These are phyloP conservation scores for Dasyurus viverrinus DNA, from an alignment of 2,113 vertebrate genomes.

Conservation along the genomic window DNA sequence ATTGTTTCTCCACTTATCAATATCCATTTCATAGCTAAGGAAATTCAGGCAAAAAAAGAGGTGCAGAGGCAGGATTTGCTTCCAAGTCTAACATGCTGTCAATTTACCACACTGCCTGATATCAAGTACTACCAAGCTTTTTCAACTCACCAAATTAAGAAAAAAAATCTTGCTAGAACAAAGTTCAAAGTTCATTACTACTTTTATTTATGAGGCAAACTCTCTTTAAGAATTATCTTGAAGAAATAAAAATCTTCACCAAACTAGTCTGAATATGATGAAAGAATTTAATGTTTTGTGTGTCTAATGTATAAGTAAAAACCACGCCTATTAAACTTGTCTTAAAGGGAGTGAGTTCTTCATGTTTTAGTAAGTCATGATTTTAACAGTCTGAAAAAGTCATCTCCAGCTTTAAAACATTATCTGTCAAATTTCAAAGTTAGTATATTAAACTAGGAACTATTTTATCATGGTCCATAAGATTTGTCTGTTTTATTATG, in stretches of 20 bases:
- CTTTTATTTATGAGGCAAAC: not conserved
- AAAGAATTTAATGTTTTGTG: not conserved
- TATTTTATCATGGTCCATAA: not conserved
- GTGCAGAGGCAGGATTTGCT: not conserved
- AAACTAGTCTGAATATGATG: not conserved
- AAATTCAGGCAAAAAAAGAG: not conserved
- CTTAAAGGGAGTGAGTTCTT: not conserved
- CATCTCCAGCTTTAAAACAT: not conserved
- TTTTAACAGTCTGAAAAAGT: not conserved
- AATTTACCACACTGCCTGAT: not conserved
- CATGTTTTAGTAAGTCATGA: not conserved
- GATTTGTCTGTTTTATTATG: too few species aligned
- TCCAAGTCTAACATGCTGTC: not conserved
- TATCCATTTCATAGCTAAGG: not conserved
- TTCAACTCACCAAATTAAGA: not conserved
- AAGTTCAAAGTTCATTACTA: not conserved
- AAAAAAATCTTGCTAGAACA: not conserved
- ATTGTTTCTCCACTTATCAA: not conserved
- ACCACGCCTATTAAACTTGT: not conserved
- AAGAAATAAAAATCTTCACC: not conserved
- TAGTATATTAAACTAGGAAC: not conserved
- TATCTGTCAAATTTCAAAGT: not conserved
- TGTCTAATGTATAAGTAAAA: not conserved
- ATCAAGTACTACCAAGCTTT: not conserved
- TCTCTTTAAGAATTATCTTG: not conserved